Evolutionary conservation across 2,888 invertebrate species (phyloP), one percentile per base, ranked within the genome.

Genomic region (Melanchra persicariae): DNA sequence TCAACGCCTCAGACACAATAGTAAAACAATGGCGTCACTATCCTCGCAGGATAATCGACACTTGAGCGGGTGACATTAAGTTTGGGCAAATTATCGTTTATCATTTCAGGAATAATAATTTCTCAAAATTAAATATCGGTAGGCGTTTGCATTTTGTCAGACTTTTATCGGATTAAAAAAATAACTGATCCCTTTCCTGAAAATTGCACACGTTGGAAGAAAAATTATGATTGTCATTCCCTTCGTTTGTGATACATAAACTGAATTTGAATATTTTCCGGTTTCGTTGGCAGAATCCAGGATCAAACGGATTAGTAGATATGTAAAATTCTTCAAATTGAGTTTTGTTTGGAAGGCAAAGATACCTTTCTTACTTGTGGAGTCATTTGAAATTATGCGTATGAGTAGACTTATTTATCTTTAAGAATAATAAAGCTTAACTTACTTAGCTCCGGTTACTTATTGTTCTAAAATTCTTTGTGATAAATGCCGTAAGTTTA

Each of bases 191-290:
- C 64, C 54, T 74, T 74, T 62, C 54, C 49, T 17, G 55, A 66
- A 67, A 59, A 73, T 67, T 62, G 59, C 72, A 60, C 63, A 71
- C 62, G 61, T 54, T 64, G 69, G 55, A 60, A 67, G 60, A 84
- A 79, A 81, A 74, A 72, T 72, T 73, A 76, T 68, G 40, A 68
- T 67, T 70, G 52, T 76, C 60, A 71, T 79, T 60, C 74, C 68
- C 70, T 70, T 69, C 65, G 62, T 67, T 67, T 61, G 52, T 70
- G 40, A 54, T 69, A 66, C 26, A 61, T 69, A 52, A 40, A 69
- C 26, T 54, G 45, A 60, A 69, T 78, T 81, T 79, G 70, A 60
- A 65, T 81, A 73, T 78, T 69, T 66, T 74, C 57, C 79, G 47
- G 43, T 12, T 74, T 74, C 62, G 60, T 52, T 22, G 65, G 49